Percentiles rank a stretch among this genome's conserved stretches.
phyloP scores from a whole-genome alignment of 2,113 vertebrate genomes.

The Paramormyrops kingsleyae region DNA sequence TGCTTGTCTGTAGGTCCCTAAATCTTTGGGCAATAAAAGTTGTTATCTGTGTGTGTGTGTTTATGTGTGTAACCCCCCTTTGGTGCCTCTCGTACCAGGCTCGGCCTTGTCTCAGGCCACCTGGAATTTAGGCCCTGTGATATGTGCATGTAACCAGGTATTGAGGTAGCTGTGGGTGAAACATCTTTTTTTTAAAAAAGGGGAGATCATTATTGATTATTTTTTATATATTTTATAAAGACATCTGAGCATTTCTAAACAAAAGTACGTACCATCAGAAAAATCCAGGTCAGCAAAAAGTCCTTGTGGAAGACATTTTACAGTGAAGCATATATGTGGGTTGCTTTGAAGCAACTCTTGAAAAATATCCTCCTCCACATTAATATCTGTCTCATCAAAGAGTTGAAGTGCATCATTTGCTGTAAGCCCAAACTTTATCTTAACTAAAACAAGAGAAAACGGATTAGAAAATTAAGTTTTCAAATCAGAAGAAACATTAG shows the following conservation, averaged over 20 bases:
- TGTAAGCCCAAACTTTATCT: not conserved
- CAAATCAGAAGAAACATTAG: not conserved
- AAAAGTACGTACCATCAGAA: not conserved
- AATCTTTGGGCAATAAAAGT: no score
- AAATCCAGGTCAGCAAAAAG: not conserved
- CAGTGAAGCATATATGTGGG: not conserved
- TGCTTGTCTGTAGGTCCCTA: no score
- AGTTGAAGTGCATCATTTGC: not conserved
- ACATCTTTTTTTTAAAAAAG: no score
- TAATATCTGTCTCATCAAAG: not conserved
- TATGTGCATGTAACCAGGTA: no score
- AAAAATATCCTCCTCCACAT: slow-evolving; percentile 10
- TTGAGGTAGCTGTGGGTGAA: no score
- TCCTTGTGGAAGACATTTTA: not conserved
- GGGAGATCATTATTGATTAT: not conserved
- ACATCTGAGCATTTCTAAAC: not conserved
- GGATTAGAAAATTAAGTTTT: not conserved
- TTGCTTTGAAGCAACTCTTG: slow-evolving; percentile 4
- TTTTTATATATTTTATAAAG: not conserved
- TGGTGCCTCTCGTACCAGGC: no score
- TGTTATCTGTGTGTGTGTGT: no score
- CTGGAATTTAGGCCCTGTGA: no score
- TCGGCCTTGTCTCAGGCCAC: no score
- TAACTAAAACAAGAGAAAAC: not conserved
- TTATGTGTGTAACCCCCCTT: no score